Base-by-base conservation (phyloP, 2,888 invertebrate species). In the Colostygia pectinataria region DNA sequence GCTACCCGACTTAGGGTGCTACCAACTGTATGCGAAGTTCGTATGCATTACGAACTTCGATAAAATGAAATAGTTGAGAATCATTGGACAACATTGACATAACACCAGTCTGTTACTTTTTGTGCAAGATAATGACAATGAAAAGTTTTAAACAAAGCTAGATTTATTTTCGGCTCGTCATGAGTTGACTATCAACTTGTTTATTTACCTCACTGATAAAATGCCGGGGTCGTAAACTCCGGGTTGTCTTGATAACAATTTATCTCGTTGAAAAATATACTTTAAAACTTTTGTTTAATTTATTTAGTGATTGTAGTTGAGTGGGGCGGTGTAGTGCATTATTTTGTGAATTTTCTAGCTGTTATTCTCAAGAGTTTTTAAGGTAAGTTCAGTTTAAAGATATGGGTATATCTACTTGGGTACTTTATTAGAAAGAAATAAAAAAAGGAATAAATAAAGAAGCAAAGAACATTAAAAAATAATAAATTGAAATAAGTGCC, bases 161-260 rank as follows among this genome's bases (percentile, higher is more conserved):
- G n/a, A 15, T 15, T 15, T 15, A 3, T 2, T 15, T 5, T 28
- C 4, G 27, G 10, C 10, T n/a, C 9, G 9, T 4, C 2, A n/a
- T n/a, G n/a, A n/a, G n/a, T 9, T 25, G 4, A 4, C 2, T 5
- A 8, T 4, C 4, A 14, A 18, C 33, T 27, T 49, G 15, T 55
- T 55, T 55, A 46, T 51, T 38, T 53, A 53, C 32, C 8, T 29
- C 12, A 27, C 14, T 29, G 57, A 55, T 59, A 67, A 61, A 43
- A 52, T 9, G 37, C 12, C 13, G 53, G 57, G 83, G 80, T 82
- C 80, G 39, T 80, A 76, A 82, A 80, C 77, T 79, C 70, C 65
- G 48, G 46, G 31, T 53, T 57, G 72, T 68, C 27, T 12, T 45
- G 44, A 53, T 53, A 53, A 48, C 10, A 12, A 23, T 25, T 48